Evolutionary conservation across 1,140 invertebrate genomes (phyloP), one percentile per base, ranked within the genome.

Genomic region (Drosophila malerkotliana): DNA sequence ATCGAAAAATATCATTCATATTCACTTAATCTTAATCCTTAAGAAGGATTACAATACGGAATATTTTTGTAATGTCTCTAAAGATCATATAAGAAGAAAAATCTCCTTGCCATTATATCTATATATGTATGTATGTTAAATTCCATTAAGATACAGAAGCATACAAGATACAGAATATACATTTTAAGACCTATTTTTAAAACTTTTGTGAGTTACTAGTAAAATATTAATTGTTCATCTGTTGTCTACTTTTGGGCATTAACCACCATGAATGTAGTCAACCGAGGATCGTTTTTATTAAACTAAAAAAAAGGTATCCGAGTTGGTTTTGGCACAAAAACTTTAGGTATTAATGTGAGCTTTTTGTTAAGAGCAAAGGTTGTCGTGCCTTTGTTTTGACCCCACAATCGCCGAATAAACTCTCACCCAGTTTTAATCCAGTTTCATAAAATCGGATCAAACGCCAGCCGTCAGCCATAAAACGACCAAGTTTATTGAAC

Each of bases 361-460:
- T 44, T 44, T 44, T 44, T 44, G 6, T 15, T 15, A 5, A n/a
- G 8, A 44, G 41, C 41, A 44, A 44, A 44, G 15, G 41, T 44
- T 44, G 41, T 44, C 14, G 15, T 44, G n/a, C 41, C 41, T 14
- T 44, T 44, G n/a, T 15, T 44, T 44, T 44, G 41, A 44, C 15
- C 44, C 44, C 44, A 15, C 4, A 24, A 47, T 24, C 1, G 4
- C 14, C 15, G 9, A 24, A 47, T 21, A 47, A 47, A 47, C 18
- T 47, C 44, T 47, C 18, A 47, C 44, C 15, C 44, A 21, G 44
- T 47, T 47, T 21, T 21, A 47, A 47, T 47, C 44, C 15, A 47
- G 44, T 47, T 47, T 47, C 3, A 47, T 56, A 18, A 44, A 44
- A 18, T 51, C 62, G 41, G 32, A 47, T 68, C 59, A 54, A 62